A percentile compares a stretch with the other conserved stretches of the same genome.
Conservation (phyloP, 2,888 invertebrate species). For the Theristus sp. region DNA sequence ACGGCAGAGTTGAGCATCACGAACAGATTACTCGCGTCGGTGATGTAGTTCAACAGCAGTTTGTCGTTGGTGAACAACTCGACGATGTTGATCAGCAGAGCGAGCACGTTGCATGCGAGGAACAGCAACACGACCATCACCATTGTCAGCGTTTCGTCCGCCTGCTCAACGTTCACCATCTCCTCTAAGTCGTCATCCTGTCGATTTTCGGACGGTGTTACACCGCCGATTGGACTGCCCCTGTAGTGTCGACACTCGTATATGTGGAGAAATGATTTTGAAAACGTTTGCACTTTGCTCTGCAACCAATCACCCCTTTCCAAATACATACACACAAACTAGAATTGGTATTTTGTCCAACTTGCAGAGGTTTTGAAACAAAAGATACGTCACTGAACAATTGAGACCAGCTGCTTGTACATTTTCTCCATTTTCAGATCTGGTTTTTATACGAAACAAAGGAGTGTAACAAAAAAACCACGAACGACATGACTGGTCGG, state of each 20-base stretch:
- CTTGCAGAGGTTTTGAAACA: no score
- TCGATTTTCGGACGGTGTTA: neutral
- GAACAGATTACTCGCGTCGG: conserved; percentile 26
- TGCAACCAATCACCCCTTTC: neutral
- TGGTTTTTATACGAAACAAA: no score
- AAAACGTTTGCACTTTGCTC: neutral
- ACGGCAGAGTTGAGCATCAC: conserved; percentile 28
- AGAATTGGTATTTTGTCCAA: neutral
- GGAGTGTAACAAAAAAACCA: no score
- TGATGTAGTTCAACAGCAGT: conserved; percentile 21
- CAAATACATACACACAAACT: neutral
- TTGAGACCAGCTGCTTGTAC: no score
- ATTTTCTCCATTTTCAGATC: no score
- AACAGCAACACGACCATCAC: conserved; percentile 28
- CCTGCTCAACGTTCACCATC: neutral
- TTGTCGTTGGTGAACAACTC: conserved; percentile 25
- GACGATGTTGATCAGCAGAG: conserved; percentile 24
- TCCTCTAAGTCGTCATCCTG: neutral
- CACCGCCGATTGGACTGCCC: no score
- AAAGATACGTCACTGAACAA: neutral
- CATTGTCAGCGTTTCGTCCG: conserved; percentile 25
- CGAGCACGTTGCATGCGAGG: conserved; percentile 25
- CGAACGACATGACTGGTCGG: no score
- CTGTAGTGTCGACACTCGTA: no score
- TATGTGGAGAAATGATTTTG: no score